Evolutionary conservation across 2,113 vertebrate genomes (phyloP), one percentile per base, ranked within the genome.

Genomic region (Octodon degus): DNA sequence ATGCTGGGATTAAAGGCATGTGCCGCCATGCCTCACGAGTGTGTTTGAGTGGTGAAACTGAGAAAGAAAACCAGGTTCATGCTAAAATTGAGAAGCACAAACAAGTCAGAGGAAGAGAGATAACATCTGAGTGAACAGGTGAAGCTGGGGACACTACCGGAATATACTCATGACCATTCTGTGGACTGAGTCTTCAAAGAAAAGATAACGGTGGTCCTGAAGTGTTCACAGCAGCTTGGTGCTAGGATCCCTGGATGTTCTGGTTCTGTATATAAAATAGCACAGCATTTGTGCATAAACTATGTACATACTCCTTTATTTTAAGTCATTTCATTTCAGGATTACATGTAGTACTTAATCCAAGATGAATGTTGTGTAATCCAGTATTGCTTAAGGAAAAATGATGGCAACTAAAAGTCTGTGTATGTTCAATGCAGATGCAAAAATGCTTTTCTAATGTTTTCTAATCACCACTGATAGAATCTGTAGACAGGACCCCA

Each of bases 101-200:
- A 22, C 7, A n/a, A 1, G 27, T 6, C 43, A 16, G 65, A 58
- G 11, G 0, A 22, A 17, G 12, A 81, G 4, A 10, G 82, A 17
- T 4, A 2, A 2, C 3, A 9, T 16, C n/a, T 40, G 24, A 55
- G 37, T 17, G 1, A 53, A 68, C 16, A 50, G 8, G 7, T 0
- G 1, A 0, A 62, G 12, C 37, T 34, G 0, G 3, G 2, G 12
- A 1, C 1, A 3, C 22, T 53, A 25, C 19, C 2, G 6, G 32
- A 10, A 1, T 1, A 1, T 3, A 13, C 19, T 5, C 13, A 0
- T 37, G 40, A 7, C 1, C 1, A 1, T 20, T 67, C 34, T 32
- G 12, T 2, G 3, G 0, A 30, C 0, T 25, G 30, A 24, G 20
- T 17, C 47, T 17, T 81, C 24, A 7, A 10, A 34, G 12, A 12